Conservation (phyloP, 2,797 vertebrate genomes). For the Megaceryle alcyon region DNA sequence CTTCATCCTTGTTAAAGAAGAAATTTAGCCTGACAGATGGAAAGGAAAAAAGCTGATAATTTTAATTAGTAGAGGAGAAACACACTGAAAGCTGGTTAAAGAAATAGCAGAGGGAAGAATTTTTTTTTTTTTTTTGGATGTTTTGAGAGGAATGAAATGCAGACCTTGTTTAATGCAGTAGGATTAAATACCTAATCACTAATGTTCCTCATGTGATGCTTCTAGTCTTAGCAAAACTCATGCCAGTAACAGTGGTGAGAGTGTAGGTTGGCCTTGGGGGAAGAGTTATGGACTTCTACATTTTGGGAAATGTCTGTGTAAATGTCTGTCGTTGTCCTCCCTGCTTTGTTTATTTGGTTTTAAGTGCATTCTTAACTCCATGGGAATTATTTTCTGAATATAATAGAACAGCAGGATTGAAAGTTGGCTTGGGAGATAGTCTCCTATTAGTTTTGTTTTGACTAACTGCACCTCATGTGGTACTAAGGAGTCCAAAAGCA, state of each 20-base stretch:
- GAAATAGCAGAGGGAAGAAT: not conserved
- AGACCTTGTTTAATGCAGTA: not conserved
- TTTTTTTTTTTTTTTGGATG: not conserved
- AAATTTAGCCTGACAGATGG: not conserved
- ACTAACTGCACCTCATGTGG: not conserved
- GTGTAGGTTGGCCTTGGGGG: not conserved
- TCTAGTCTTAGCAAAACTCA: constrained; percentile 39
- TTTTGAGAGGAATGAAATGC: not conserved
- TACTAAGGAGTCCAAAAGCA: not conserved
- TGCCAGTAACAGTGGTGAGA: not conserved
- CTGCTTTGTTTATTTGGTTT: constrained; percentile 47
- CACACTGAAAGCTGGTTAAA: not conserved
- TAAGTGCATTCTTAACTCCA: constrained; percentile 17
- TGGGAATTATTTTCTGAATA: constrained; percentile 31
- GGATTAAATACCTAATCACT: constrained; percentile 13
- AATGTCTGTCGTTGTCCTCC: not conserved
- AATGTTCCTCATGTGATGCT: not conserved
- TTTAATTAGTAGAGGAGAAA: not conserved
- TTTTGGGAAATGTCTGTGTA: constrained; percentile 18
- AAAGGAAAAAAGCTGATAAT: not conserved
- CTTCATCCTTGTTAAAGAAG: not conserved
- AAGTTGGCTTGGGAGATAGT: constrained; percentile 13
- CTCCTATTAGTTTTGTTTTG: not conserved
- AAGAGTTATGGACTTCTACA: not conserved
- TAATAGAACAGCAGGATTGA: not conserved